Evolutionary conservation across 2,888 invertebrate genomes (phyloP).

Genomic region (Thumatha senex): DNA sequence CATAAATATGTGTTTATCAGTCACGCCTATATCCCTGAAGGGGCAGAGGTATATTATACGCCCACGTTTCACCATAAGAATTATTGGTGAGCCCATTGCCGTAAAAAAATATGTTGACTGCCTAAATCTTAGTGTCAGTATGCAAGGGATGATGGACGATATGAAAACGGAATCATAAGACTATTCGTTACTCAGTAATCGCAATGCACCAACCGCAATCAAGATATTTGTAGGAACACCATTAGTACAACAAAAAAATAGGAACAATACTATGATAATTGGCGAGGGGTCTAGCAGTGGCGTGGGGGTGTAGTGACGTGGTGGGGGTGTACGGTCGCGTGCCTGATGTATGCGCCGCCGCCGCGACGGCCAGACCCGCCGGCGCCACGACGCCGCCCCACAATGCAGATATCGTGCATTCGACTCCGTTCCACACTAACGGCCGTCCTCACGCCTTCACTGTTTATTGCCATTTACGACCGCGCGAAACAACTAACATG

Average conservation of each 20-base stretch:
- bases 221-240: conserved; percentile 39
- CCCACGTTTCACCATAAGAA: too few relatives aligned
- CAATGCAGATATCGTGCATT: conserved; percentile 81
- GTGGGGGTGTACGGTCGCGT: conserved; percentile 59
- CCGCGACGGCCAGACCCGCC: conserved; percentile 77
- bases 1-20: too few relatives aligned
- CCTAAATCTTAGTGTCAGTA: too few relatives aligned
- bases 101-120: too few relatives aligned
- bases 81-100: too few relatives aligned
- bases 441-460: conserved; percentile 50
- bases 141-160: too few relatives aligned
- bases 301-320: conserved; percentile 25
- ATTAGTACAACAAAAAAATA: conserved; percentile 61
- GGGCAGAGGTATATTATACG: too few relatives aligned
- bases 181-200: conserved; percentile 16
- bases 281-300: conserved; percentile 44
- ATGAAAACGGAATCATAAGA: too few relatives aligned
- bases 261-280: conserved; percentile 70
- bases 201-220: conserved; percentile 42
- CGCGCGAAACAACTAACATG: conserved; percentile 44
- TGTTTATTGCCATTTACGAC: conserved; percentile 53
- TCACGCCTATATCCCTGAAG: too few relatives aligned
- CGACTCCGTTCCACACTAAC: conserved; percentile 47
- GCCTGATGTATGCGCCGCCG: conserved; percentile 81
- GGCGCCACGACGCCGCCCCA: conserved; percentile 74